Conservation (phyloP, 2,888 invertebrate genomes). For the Phymatocera aterrima region DNA sequence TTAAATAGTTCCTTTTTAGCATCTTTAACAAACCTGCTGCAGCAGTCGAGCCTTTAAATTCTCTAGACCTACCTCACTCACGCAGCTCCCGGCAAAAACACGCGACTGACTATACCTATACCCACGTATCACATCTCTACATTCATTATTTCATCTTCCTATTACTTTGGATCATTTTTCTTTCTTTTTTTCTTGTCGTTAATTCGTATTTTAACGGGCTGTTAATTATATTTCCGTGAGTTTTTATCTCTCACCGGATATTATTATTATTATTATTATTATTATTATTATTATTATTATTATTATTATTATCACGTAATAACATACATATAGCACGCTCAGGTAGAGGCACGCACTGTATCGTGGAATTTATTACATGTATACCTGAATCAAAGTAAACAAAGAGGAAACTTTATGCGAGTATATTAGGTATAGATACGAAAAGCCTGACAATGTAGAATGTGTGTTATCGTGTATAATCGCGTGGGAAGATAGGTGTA, state of each 20-base stretch:
- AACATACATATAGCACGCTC: no score
- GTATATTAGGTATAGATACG: no score
- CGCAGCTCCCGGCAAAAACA: background rate
- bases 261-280: no score
- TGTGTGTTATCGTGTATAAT: no score
- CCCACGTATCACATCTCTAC: no score
- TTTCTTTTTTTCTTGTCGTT: no score
- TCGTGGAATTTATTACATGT: no score
- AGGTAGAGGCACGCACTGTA: no score
- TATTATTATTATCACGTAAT: background rate
- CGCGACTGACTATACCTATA: background rate
- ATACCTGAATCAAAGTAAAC: background rate
- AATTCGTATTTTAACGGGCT: background rate
- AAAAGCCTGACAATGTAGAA: no score
- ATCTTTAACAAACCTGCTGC: background rate
- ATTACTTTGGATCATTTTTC: background rate
- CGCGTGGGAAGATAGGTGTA: no score
- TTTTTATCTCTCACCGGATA: no score
- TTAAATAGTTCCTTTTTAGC: constrained; percentile 13
- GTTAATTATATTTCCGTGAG: background rate
- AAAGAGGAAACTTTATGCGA: background rate
- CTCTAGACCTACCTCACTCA: constrained; percentile 36
- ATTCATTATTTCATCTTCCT: background rate
- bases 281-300: no score
- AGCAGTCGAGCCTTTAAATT: background rate